Evolutionary conservation across 2,888 invertebrate genomes (phyloP), one percentile per base, ranked within the genome.

Genomic region (Morpho helenor): DNA sequence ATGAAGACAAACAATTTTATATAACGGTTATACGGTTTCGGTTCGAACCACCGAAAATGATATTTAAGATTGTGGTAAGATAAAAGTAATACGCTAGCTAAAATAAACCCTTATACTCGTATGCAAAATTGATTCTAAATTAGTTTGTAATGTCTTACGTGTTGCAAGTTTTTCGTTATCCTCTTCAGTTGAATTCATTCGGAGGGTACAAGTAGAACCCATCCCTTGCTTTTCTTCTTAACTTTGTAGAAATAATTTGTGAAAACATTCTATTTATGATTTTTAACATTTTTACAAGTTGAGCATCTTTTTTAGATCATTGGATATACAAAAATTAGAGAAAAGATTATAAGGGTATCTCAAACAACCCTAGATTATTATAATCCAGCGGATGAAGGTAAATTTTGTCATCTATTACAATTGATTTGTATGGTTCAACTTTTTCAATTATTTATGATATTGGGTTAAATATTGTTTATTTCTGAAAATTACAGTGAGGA

Each of bases 51-150:
- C 86, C 84, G 1, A 65, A 64, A 6, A 51, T 59, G 0, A 63
- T 66, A 56, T 86, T 86, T 56, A 73, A 67, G 65, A 69, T 86
- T 50, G 71, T 69, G 49, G 86, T 65, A 58, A 60, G 61, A 16
- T 43, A 48, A 8, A 22, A 48, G n/a, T 45, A 6, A 7, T 31
- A n/a, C 8, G 47, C 8, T n/a, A n/a, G n/a, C n/a, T 8, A 22
- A 22, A 8, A 7, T 31, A 47, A 39, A 49, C 8, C 16, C 16
- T 16, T 16, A 2, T 31, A 52, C 9, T 22, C 5, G 16, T 9
- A 16, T 43, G 4, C 0, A 31, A 16, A 23, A 7, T 9, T 10
- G 8, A 40, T 3, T 40, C 7, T 23, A 9, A 39, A 43, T 31
- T 31, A 31, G 31, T n/a, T n/a, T n/a, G n/a, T 31, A 31, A 31